These are phyloP conservation scores for Protonemura montana DNA, from an alignment of 2,888 invertebrate species.

Conservation along the genomic window DNA sequence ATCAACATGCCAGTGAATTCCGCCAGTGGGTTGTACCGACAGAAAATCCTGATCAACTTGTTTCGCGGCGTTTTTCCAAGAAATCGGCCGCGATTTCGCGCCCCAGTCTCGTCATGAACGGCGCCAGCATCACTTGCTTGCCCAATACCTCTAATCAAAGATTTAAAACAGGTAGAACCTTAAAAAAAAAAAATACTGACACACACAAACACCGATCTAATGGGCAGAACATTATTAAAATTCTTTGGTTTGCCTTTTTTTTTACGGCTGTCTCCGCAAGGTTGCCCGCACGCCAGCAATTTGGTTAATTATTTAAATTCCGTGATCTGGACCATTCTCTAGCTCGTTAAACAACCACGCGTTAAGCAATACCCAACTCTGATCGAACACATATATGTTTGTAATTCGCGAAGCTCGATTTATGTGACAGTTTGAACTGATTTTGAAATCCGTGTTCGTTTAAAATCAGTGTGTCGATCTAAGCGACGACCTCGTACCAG, in stretches of 20 bases:
- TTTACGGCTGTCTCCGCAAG: background rate
- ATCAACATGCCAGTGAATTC: too few species aligned
- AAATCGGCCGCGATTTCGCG: background rate
- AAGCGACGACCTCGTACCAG: background rate
- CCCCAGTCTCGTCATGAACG: background rate
- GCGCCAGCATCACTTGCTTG: background rate
- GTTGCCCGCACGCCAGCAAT: background rate
- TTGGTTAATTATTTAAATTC: constrained; percentile 5
- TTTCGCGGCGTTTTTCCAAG: background rate
- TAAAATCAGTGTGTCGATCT: too few species aligned
- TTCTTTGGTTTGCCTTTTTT: background rate
- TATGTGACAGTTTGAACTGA: background rate
- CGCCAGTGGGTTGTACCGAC: too few species aligned
- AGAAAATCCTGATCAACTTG: too few species aligned
- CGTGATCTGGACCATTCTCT: background rate
- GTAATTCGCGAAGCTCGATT: background rate
- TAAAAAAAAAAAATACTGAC: background rate
- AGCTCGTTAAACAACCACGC: background rate
- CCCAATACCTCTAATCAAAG: constrained; percentile 2
- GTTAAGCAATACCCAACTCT: background rate
- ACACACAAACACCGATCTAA: too few species aligned
- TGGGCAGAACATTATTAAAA: background rate
- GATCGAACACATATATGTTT: background rate
- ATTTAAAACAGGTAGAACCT: background rate
- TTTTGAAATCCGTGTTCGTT: background rate